Conservation (phyloP, 2,888 invertebrate genomes). For the Habrosyne pyritoides region DNA sequence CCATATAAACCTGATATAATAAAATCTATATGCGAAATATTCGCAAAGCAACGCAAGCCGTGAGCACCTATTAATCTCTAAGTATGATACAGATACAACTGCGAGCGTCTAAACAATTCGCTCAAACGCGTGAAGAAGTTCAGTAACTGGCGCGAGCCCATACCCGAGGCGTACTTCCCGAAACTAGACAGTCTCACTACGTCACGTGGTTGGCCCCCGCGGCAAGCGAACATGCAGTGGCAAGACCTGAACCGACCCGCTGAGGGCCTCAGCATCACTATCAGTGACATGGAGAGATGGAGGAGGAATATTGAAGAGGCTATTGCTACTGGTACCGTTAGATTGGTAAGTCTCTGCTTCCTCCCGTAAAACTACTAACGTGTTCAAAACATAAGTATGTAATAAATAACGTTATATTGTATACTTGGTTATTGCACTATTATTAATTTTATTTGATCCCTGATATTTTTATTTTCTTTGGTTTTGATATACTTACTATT, state of each 20-base stretch:
- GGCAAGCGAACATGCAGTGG: conserved; percentile 84
- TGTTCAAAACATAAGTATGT: too few species aligned
- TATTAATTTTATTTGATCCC: too few species aligned
- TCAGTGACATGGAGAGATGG: conserved; percentile 89
- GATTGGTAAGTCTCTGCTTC: conserved; percentile 75
- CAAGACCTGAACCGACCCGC: conserved; percentile 86
- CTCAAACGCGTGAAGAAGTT: conserved; percentile 86
- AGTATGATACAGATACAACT: conserved; percentile 84
- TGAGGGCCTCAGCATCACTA: conserved; percentile 83
- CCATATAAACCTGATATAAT: too few species aligned
- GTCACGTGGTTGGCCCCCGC: conserved; percentile 89
- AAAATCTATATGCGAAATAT: too few species aligned
- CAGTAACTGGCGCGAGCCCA: conserved; percentile 87
- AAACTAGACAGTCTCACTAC: conserved; percentile 89
- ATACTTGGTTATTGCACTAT: too few species aligned
- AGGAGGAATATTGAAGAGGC: conserved; percentile 89
- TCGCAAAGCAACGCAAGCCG: too few species aligned
- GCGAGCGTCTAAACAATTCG: conserved; percentile 89
- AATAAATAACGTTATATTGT: too few species aligned
- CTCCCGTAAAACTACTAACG: too few species aligned
- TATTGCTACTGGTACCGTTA: conserved; percentile 87
- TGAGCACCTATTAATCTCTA: background rate
- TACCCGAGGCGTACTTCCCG: conserved; percentile 91
- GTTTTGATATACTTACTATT: too few species aligned
- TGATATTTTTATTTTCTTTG: too few species aligned